Conservation (phyloP, 2,113 vertebrate species). For the Caracal caracal region DNA sequence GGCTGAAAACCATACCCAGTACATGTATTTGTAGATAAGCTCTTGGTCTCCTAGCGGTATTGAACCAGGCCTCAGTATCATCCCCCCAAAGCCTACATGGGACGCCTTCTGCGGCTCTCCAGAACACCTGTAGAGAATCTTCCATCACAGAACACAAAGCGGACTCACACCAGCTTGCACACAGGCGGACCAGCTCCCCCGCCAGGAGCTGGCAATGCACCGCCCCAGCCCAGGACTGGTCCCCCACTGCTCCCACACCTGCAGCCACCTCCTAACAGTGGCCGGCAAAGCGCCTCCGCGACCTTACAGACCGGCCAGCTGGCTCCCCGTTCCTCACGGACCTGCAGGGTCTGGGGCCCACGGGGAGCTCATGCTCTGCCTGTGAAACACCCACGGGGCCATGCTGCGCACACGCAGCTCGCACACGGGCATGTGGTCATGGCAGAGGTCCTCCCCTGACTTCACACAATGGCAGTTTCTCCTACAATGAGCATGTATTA, state of each 20-base stretch:
- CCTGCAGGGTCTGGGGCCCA: neutral
- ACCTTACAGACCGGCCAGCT: neutral
- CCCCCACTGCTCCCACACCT: neutral
- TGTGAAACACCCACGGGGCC: neutral
- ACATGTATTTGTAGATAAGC: neutral
- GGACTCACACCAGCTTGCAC: neutral
- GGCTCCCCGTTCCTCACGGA: neutral
- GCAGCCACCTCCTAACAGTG: neutral
- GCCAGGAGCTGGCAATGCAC: neutral
- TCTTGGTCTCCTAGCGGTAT: neutral
- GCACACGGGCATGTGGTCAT: rapidly evolving
- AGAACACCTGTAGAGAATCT: neutral
- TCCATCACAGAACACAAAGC: neutral
- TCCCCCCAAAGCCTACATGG: neutral
- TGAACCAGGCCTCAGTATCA: neutral
- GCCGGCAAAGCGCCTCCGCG: neutral
- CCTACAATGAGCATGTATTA: neutral
- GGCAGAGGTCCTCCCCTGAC: neutral
- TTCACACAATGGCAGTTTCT: neutral
- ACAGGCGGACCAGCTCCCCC: too few relatives aligned
- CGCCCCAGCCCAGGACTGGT: neutral
- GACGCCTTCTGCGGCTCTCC: neutral
- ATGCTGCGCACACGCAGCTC: too few relatives aligned
- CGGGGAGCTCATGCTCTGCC: neutral
- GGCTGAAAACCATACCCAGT: neutral